Evolutionary conservation across 2,888 invertebrate genomes (phyloP).

Genomic region (Vandiemenella viatica): DNA sequence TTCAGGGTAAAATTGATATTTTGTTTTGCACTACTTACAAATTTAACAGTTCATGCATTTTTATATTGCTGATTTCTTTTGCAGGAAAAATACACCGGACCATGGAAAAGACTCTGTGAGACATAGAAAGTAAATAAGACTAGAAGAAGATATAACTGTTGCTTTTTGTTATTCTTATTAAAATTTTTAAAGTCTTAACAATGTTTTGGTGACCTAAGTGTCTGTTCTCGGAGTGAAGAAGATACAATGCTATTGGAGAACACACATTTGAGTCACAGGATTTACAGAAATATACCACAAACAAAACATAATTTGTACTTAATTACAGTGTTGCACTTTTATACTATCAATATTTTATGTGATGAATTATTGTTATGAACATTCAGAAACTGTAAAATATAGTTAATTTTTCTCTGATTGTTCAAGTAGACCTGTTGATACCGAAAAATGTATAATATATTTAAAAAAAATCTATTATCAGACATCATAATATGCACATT

Average conservation of each 20-base stretch:
- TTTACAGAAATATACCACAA: neutral
- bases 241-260: neutral
- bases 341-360: neutral
- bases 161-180: neutral
- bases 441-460: too few relatives aligned
- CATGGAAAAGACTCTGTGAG: conserved; percentile 24
- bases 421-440: too few relatives aligned
- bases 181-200: neutral
- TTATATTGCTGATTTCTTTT: conserved; percentile 12
- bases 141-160: neutral
- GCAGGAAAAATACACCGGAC: conserved; percentile 25
- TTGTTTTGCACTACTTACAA: neutral
- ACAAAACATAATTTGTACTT: neutral
- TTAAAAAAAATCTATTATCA: too few relatives aligned
- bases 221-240: neutral
- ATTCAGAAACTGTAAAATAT: too few relatives aligned
- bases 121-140: conserved; percentile 23
- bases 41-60: neutral
- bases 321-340: neutral
- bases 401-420: too few relatives aligned
- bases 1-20: neutral
- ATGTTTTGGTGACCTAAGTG: neutral
- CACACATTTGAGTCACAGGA: neutral
- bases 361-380: neutral
- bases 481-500: too few relatives aligned